phyloP scores from a whole-genome alignment of 2,113 vertebrate genomes.

The Psophia crepitans region DNA sequence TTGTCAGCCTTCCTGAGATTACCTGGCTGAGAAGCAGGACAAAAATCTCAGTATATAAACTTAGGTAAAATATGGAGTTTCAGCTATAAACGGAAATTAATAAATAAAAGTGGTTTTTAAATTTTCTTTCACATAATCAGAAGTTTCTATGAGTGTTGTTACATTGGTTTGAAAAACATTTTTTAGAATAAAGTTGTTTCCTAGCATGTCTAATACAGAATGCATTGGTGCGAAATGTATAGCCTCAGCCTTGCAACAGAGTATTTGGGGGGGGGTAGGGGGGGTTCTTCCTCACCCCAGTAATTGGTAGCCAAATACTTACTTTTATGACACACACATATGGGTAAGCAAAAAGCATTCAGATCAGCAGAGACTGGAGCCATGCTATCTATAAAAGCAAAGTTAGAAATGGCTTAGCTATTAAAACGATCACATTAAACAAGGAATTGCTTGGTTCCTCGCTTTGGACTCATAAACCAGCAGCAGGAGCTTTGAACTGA shows the following conservation, averaged over 20 bases:
- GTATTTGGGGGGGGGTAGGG: not conserved
- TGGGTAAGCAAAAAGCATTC: not conserved
- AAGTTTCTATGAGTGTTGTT: not conserved
- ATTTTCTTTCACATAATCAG: not conserved
- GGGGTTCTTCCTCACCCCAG: not conserved
- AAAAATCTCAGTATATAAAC: not conserved
- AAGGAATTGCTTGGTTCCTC: slow-evolving; percentile 15
- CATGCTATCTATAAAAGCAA: not conserved
- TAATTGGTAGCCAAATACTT: not conserved
- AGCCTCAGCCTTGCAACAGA: not conserved
- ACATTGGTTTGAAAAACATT: not conserved
- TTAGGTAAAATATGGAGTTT: not conserved
- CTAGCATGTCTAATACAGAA: not conserved
- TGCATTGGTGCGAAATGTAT: not conserved
- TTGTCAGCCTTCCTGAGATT: not conserved
- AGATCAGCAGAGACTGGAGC: not conserved
- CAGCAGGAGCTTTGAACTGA: slow-evolving; percentile 39
- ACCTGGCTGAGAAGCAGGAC: not conserved
- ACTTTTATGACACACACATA: not conserved
- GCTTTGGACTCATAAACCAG: slow-evolving; percentile 25
- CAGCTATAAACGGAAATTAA: not conserved
- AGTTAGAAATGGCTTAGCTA: not conserved
- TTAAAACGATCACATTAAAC: slow-evolving; percentile 26
- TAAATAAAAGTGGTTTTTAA: not conserved
- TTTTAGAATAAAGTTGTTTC: not conserved